Conservation (phyloP, 1,140 invertebrate species). For the Zaprionus ghesquierei region DNA sequence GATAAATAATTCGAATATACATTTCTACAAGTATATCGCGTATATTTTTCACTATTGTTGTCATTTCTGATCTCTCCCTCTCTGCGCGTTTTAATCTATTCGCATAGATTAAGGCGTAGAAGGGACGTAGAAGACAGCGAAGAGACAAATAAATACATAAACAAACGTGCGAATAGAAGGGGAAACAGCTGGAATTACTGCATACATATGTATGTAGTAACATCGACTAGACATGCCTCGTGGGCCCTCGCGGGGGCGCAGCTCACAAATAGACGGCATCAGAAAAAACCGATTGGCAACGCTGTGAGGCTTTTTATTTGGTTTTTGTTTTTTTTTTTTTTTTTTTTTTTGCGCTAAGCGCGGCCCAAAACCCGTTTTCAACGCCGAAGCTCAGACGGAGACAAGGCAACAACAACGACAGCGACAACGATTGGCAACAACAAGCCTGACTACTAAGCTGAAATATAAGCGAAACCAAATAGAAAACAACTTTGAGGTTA, state of each 20-base stretch:
- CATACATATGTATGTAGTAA: slow-evolving; percentile 15
- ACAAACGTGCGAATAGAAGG: not conserved
- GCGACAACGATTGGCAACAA: slow-evolving; percentile 28
- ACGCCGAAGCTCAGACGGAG: slow-evolving; percentile 24
- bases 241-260: not conserved
- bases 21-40: slow-evolving; percentile 11
- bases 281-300: slow-evolving; percentile 36
- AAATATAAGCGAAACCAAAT: slow-evolving; percentile 53
- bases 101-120: slow-evolving; percentile 3
- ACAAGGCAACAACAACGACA: slow-evolving; percentile 27
- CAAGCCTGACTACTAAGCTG: slow-evolving; percentile 48
- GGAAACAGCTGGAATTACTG: slow-evolving; percentile 29
- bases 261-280: slow-evolving; percentile 1
- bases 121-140: slow-evolving; percentile 1
- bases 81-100: not conserved
- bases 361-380: slow-evolving; percentile 62
- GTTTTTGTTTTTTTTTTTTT: slow-evolving; percentile 1
- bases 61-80: not conserved
- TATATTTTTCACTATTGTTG: not conserved
- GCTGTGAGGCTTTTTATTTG: slow-evolving; percentile 33
- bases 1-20: slow-evolving; percentile 22
- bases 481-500: slow-evolving; percentile 64
- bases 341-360: slow-evolving; percentile 29
- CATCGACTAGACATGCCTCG: not conserved
- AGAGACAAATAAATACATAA: slow-evolving; percentile 7